Evolutionary conservation across 1,140 invertebrate species (phyloP).

Genomic region (Papilio helenus): DNA sequence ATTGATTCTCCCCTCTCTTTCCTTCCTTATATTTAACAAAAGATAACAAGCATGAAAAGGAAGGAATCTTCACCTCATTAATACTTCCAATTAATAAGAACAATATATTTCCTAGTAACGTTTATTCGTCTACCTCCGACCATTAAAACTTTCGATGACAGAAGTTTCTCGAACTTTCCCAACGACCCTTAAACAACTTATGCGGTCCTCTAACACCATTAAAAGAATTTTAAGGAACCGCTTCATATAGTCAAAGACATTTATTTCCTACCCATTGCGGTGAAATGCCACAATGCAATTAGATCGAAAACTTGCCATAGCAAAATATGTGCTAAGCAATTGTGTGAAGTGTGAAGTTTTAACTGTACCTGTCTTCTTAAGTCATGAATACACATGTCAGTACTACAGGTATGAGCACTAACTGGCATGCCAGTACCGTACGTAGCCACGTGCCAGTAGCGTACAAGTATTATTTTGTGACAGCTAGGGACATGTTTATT

Average conservation of each 20-base stretch:
- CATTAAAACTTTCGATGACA: slow-evolving; percentile 52
- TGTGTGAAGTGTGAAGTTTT: too few species aligned
- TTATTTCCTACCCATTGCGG: neutral
- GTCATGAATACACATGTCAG: too few species aligned
- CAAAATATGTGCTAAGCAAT: too few species aligned
- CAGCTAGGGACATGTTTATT: too few species aligned
- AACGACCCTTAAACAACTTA: neutral
- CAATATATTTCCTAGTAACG: neutral
- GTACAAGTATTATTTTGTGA: too few species aligned
- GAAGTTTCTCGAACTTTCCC: slow-evolving; percentile 6
- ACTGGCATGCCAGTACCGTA: too few species aligned
- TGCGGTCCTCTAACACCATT: neutral
- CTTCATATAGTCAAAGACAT: neutral
- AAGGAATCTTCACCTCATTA: slow-evolving; percentile 13
- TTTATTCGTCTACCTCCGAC: slow-evolving; percentile 35
- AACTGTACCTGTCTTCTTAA: too few species aligned
- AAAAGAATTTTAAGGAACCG: slow-evolving; percentile 31
- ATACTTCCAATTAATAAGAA: neutral
- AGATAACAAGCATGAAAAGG: neutral
- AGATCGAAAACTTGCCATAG: too few species aligned
- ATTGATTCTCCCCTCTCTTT: neutral
- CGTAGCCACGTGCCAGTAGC: too few species aligned
- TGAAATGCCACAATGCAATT: neutral
- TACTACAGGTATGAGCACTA: too few species aligned
- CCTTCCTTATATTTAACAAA: neutral